Conservation (phyloP, 2,113 vertebrate species). For the Scartelaos histophorus region DNA sequence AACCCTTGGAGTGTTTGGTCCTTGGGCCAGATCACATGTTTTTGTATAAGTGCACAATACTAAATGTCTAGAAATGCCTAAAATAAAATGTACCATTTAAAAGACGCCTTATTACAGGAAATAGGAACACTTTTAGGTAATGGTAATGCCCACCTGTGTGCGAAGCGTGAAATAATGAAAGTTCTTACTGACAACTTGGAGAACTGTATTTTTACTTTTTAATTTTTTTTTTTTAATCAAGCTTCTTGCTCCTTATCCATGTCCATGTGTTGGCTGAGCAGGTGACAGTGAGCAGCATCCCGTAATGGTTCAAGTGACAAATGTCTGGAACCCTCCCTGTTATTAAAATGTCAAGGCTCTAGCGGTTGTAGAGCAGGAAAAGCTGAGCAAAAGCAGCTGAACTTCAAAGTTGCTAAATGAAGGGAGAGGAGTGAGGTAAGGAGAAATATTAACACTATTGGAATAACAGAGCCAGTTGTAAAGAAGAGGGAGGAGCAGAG, state of each 20-base stretch:
- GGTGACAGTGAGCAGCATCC: conserved; percentile 36
- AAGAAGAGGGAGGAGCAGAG: conserved; percentile 9
- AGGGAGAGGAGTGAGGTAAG: conserved; percentile 24
- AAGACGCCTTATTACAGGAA: neutral
- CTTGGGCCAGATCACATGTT: neutral
- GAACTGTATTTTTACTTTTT: conserved; percentile 11
- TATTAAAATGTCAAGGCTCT: conserved; percentile 24
- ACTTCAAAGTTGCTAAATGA: conserved; percentile 50
- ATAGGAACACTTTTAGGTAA: neutral
- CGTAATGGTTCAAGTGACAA: conserved; percentile 47
- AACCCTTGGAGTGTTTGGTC: neutral
- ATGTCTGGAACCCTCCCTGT: conserved; percentile 43
- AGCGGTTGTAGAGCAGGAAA: neutral
- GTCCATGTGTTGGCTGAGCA: conserved; percentile 43
- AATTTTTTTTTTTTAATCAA: no score
- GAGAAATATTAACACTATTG: conserved; percentile 12
- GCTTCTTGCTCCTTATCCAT: conserved; percentile 56
- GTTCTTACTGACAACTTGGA: no score
- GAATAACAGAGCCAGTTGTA: neutral
- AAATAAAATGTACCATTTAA: neutral
- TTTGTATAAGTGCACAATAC: neutral
- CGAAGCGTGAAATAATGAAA: no score
- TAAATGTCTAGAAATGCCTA: neutral
- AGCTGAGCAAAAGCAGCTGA: conserved; percentile 24
- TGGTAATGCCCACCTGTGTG: no score